Percentiles rank a stretch among this genome's conserved stretches.
These are phyloP conservation scores for Oscheius onirici DNA, from an alignment of 2,888 invertebrate species.

Conservation along the genomic window DNA sequence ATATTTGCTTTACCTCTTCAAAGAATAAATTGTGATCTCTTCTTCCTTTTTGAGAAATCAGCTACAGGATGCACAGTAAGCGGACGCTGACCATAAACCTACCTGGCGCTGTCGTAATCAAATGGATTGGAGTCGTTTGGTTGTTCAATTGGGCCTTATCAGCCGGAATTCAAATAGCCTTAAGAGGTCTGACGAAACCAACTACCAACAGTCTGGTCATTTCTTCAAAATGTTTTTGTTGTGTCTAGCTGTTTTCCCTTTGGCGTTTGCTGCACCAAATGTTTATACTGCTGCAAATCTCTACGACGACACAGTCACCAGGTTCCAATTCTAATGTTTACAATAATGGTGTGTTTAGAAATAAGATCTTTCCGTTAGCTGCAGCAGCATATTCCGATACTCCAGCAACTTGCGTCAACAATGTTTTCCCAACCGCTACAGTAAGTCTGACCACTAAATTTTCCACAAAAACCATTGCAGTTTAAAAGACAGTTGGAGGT, in stretches of 20 bases:
- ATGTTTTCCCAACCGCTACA: constrained; percentile 12
- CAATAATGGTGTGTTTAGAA: background rate
- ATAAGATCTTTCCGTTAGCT: constrained; percentile 29
- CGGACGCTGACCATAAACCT: background rate
- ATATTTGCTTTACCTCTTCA: no score
- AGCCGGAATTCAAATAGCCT: constrained; percentile 10
- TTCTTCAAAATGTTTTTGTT: background rate
- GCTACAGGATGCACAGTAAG: no score
- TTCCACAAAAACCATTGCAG: constrained; percentile 38
- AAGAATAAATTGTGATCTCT: no score
- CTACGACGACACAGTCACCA: constrained; percentile 5
- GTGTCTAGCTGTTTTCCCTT: background rate
- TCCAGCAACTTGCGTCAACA: constrained; percentile 23
- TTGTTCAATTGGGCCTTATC: constrained; percentile 15
- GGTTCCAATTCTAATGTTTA: background rate
- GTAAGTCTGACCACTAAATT: constrained; percentile 2
- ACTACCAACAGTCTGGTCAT: background rate
- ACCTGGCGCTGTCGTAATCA: background rate
- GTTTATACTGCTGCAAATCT: constrained; percentile 3
- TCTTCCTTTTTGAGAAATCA: no score
- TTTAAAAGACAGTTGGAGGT: constrained; percentile 45
- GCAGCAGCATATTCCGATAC: constrained; percentile 28
- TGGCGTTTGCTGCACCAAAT: background rate
- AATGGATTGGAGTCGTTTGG: constrained; percentile 5
- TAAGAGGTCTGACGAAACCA: constrained; percentile 10